phyloP scores from a whole-genome alignment of 2,888 invertebrate genomes.

The Nemotelus pantherinus region DNA sequence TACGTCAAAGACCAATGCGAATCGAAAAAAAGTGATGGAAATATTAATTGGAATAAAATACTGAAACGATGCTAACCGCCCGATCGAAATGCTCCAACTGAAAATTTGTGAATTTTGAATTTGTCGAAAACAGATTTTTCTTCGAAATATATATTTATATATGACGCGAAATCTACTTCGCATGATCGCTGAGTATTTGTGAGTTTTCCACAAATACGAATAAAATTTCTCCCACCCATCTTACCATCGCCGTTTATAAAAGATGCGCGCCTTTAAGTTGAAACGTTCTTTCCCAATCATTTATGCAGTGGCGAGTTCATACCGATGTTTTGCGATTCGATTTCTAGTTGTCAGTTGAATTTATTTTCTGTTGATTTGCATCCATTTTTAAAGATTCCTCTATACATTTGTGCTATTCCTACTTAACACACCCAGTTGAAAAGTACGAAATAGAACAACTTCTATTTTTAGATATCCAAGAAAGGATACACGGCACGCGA shows the following conservation, averaged over 20 bases:
- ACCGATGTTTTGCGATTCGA: neutral
- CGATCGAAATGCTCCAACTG: conserved; percentile 51
- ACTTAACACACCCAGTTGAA: neutral
- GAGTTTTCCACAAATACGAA: conserved; percentile 13
- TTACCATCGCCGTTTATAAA: conserved; percentile 1
- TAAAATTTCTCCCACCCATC: neutral
- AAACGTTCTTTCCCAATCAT: neutral
- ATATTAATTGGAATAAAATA: neutral
- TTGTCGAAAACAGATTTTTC: conserved; percentile 46
- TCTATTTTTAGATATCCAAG: conserved; percentile 65
- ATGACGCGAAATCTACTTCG: neutral
- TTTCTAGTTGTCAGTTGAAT: neutral
- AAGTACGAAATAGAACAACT: neutral
- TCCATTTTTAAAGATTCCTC: too few species aligned
- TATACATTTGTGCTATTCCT: too few species aligned
- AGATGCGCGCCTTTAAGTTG: neutral
- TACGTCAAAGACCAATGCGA: too few species aligned
- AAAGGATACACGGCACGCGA: conserved; percentile 67
- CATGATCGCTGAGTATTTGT: conserved; percentile 19
- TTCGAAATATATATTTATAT: conserved; percentile 30
- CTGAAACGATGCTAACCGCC: conserved; percentile 52
- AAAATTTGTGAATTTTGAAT: conserved; percentile 43
- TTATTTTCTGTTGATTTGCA: too few species aligned
- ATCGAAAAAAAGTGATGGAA: too few species aligned
- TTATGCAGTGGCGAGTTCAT: neutral